Conservation (phyloP, 1,140 invertebrate genomes). For the Brachionus angularis region DNA sequence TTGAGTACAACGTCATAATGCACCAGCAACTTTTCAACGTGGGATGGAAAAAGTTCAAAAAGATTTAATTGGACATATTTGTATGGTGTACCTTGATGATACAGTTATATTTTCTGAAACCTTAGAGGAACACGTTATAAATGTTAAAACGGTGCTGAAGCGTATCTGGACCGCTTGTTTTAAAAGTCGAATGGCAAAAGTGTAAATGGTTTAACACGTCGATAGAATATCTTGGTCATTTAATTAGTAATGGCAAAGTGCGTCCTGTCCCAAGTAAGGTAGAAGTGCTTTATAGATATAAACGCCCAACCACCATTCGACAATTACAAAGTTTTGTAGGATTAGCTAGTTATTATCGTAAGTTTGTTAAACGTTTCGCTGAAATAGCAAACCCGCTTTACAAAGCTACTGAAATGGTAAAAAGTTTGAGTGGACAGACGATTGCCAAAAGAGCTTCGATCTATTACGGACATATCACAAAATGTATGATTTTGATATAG, state of each 20-base stretch:
- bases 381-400: too few species aligned
- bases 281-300: not conserved
- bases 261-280: not conserved
- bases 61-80: not conserved
- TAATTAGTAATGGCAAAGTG: not conserved
- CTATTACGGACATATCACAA: too few species aligned
- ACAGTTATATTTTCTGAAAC: conserved; percentile 5
- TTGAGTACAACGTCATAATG: not conserved
- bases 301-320: not conserved
- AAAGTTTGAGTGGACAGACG: too few species aligned
- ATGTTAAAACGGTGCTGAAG: not conserved
- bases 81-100: not conserved
- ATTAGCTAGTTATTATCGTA: too few species aligned
- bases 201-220: not conserved
- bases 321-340: too few species aligned
- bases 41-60: not conserved
- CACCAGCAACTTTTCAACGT: not conserved
- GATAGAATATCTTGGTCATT: not conserved
- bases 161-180: not conserved
- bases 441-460: too few species aligned
- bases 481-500: too few species aligned
- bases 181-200: conserved; percentile 2
- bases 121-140: too few species aligned
- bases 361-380: too few species aligned
- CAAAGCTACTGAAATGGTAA: too few species aligned